Percentiles rank a stretch among this genome's conserved stretches.
Evolutionary conservation across 1,140 invertebrate genomes (phyloP).

Genomic region (Paraescarpia echinospica): DNA sequence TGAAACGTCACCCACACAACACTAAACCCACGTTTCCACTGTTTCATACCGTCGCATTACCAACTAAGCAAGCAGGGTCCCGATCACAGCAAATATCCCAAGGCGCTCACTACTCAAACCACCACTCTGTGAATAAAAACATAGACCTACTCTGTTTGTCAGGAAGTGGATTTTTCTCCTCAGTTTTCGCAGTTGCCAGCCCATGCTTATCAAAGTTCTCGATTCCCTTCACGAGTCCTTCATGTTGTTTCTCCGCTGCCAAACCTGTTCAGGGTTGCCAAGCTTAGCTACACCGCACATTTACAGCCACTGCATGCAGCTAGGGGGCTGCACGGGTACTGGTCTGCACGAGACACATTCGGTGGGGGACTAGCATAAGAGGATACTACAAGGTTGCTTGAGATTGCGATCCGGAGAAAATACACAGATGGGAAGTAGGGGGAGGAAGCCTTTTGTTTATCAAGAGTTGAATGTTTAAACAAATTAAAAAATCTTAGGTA

Average conservation of each 20-base stretch:
- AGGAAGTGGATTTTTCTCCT: slow-evolving; percentile 46
- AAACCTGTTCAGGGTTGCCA: slow-evolving; percentile 12
- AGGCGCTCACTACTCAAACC: background rate
- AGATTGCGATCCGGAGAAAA: no score
- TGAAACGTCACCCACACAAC: background rate
- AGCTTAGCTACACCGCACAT: background rate
- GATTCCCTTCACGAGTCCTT: slow-evolving; percentile 26
- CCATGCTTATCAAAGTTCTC: slow-evolving; percentile 37
- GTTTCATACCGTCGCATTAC: background rate
- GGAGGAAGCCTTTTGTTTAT: no score
- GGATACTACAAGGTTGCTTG: no score
- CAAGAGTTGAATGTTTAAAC: no score
- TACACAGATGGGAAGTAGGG: no score
- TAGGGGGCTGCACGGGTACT: background rate
- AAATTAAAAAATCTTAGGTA: no score
- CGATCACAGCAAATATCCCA: background rate
- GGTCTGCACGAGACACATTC: background rate
- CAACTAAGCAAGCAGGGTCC: background rate
- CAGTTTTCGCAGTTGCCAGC: slow-evolving; percentile 44
- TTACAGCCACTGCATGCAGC: background rate
- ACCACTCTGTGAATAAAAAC: background rate
- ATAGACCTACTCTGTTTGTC: slow-evolving; percentile 20
- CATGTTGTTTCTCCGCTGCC: slow-evolving; percentile 20
- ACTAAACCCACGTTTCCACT: background rate
- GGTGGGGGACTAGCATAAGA: no score